Evolutionary conservation across 2,113 vertebrate species (phyloP).

Genomic region (Siniperca chuatsi): DNA sequence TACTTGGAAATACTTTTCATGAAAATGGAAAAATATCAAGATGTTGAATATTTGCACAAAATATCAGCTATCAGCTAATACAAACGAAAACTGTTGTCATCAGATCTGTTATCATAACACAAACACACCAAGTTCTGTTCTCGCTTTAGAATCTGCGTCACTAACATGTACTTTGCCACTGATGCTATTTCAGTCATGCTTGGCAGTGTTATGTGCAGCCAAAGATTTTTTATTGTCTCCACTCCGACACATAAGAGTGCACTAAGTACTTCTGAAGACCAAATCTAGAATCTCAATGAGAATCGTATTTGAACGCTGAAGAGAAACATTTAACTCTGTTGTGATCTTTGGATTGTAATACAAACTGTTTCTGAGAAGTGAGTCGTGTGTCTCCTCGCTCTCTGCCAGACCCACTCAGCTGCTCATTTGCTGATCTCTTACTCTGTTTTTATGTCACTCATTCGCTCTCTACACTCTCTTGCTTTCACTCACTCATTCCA

Average conservation of each 20-base stretch:
- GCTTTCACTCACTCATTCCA: neutral
- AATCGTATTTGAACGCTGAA: slow-evolving; percentile 8
- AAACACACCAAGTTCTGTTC: slow-evolving; percentile 38
- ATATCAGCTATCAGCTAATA: neutral
- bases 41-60: slow-evolving; percentile 1
- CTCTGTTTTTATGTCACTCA: slow-evolving; percentile 24
- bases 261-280: slow-evolving; percentile 15
- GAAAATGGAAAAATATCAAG: slow-evolving; percentile 41
- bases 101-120: slow-evolving; percentile 18
- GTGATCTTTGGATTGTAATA: slow-evolving; percentile 19
- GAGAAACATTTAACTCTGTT: slow-evolving; percentile 38
- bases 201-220: slow-evolving; percentile 42
- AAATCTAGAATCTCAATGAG: slow-evolving; percentile 1
- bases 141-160: slow-evolving; percentile 46
- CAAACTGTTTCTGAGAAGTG: slow-evolving; percentile 42
- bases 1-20: slow-evolving; percentile 36
- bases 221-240: slow-evolving; percentile 43
- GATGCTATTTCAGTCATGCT: slow-evolving; percentile 58
- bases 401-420: slow-evolving; percentile 32
- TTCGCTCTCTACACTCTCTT: neutral
- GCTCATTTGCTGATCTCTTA: slow-evolving; percentile 41
- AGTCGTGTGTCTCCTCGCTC: slow-evolving; percentile 8
- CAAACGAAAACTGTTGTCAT: slow-evolving; percentile 18
- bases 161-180: slow-evolving; percentile 41
- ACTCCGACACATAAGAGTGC: slow-evolving; percentile 4